phyloP scores from a whole-genome alignment of 1,140 invertebrate species.

The Idris sp. region DNA sequence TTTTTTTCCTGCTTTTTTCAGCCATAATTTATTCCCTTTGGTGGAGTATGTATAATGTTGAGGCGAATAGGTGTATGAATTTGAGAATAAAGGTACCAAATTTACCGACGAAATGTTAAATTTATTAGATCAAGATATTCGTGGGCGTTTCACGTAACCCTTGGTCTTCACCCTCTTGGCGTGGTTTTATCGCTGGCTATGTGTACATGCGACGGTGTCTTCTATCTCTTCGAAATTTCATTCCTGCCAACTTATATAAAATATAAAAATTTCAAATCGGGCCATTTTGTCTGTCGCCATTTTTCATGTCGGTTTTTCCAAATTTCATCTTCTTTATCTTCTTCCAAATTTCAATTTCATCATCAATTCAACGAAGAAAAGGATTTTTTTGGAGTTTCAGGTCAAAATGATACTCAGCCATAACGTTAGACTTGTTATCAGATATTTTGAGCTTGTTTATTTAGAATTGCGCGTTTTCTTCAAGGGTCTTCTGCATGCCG shows the following conservation, averaged over 20 bases:
- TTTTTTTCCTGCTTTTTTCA: conserved; percentile 17
- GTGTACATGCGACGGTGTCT: conserved; percentile 36
- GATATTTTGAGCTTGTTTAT: conserved; percentile 29
- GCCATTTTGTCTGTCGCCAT: too few species aligned
- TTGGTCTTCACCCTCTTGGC: conserved; percentile 66
- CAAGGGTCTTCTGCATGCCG: conserved; percentile 12
- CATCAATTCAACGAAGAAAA: too few species aligned
- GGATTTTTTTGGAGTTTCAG: too few species aligned
- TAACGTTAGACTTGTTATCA: conserved; percentile 6
- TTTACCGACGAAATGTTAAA: conserved; percentile 78
- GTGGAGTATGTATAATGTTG: conserved; percentile 14
- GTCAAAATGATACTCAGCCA: too few species aligned
- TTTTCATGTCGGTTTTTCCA: too few species aligned
- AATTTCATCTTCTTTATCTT: too few species aligned
- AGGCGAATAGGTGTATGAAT: conserved; percentile 53
- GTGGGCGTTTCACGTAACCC: conserved; percentile 75
- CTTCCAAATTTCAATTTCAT: too few species aligned
- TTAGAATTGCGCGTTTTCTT: conserved; percentile 25
- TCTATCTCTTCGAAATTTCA: conserved; percentile 36
- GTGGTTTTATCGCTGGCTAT: conserved; percentile 38
- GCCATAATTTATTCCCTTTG: conserved; percentile 41
- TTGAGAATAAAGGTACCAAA: conserved; percentile 70
- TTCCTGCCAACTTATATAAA: conserved; percentile 21
- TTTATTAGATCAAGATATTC: conserved; percentile 79
- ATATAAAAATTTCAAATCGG: too few species aligned